phyloP scores from a whole-genome alignment of 2,113 vertebrate species.

The Pipra filicauda region DNA sequence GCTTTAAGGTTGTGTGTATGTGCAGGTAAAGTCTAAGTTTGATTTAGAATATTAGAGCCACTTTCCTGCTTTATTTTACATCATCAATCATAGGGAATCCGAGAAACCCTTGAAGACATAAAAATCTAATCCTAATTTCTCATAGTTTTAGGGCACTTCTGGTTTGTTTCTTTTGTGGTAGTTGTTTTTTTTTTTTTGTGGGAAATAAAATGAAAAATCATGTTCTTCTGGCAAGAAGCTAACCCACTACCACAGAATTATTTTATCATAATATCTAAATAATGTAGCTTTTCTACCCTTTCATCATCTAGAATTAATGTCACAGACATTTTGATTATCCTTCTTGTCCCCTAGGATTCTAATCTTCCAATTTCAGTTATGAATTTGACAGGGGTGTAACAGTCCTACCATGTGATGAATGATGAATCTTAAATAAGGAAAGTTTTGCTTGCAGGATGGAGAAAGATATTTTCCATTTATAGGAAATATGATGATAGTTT shows the following conservation, averaged over 20 bases:
- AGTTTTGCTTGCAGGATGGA: not conserved
- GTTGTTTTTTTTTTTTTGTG: not conserved
- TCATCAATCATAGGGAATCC: not conserved
- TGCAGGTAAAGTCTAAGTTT: not conserved
- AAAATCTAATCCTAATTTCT: not conserved
- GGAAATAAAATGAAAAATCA: not conserved
- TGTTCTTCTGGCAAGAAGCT: not conserved
- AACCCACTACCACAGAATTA: not conserved
- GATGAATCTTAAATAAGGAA: not conserved
- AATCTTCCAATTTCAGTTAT: not conserved
- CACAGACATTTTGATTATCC: not conserved
- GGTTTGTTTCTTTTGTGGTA: not conserved
- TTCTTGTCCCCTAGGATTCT: not conserved
- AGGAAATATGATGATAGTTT: not conserved
- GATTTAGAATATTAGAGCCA: not conserved
- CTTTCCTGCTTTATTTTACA: not conserved
- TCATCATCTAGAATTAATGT: not conserved
- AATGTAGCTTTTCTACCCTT: not conserved
- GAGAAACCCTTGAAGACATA: not conserved
- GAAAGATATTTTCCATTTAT: not conserved
- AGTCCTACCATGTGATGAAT: accelerated
- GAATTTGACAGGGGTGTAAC: not conserved
- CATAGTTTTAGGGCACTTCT: not conserved
- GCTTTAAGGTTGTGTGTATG: not conserved
- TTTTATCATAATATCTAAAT: not conserved